Evolutionary conservation across 37 sponge, comb jelly and placozoan genomes (phyloP).

Genomic region (Amphimedon queenslandica): DNA sequence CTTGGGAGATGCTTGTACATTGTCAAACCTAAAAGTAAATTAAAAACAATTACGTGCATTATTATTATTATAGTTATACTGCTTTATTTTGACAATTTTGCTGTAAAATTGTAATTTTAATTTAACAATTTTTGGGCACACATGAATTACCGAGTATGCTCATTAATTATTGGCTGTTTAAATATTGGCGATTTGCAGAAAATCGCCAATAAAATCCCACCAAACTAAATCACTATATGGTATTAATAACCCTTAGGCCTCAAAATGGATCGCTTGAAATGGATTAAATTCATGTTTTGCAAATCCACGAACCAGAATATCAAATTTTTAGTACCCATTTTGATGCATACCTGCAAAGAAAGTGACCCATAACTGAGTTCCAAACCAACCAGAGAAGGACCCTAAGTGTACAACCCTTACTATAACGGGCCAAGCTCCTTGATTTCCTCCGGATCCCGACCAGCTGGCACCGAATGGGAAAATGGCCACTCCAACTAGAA

Average conservation of each 20-base stretch:
- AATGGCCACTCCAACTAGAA: conserved; percentile 16
- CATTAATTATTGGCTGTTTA: no score
- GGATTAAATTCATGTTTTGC: no score
- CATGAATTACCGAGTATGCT: no score
- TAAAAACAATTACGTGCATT: not conserved
- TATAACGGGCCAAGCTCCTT: no score
- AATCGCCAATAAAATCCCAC: no score
- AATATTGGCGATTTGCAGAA: no score
- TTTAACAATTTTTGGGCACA: not conserved
- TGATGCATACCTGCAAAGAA: conserved; percentile 72
- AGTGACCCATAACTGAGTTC: conserved; percentile 62
- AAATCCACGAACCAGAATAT: no score
- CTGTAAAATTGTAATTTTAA: no score
- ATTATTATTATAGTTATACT: not conserved
- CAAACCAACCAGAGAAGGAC: conserved; percentile 36
- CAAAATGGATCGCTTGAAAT: no score
- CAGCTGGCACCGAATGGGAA: not conserved
- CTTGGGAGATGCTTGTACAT: conserved; percentile 72
- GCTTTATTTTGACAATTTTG: not conserved
- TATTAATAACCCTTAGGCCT: no score
- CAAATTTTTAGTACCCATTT: no score
- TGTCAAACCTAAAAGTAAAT: conserved; percentile 45
- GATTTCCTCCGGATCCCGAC: not conserved
- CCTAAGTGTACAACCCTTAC: conserved; percentile 24
- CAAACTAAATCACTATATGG: no score